A percentile compares a stretch with the other conserved stretches of the same genome.
These are phyloP conservation scores for Calephelis nemesis DNA, from an alignment of 1,140 invertebrate species.

Conservation along the genomic window DNA sequence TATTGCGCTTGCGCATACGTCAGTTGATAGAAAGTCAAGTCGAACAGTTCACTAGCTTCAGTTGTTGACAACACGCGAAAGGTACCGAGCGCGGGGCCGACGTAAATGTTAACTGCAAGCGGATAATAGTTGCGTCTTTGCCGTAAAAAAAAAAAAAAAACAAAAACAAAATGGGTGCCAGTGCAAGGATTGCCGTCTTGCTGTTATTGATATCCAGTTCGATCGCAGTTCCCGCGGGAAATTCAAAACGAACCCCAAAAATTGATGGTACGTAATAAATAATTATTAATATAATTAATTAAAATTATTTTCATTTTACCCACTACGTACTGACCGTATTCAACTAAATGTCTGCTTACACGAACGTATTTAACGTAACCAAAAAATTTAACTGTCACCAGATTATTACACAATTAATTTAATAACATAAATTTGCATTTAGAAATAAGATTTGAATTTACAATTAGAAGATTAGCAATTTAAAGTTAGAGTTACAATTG, in stretches of 20 bases:
- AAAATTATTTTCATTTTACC: not conserved
- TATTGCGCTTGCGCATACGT: conserved; percentile 50
- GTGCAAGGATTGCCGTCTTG: conserved; percentile 59
- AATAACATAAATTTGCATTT: too few relatives aligned
- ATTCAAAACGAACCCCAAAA: conserved; percentile 41
- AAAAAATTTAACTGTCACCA: too few relatives aligned
- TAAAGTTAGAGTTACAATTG: too few relatives aligned
- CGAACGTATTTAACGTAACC: too few relatives aligned
- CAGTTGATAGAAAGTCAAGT: conserved; percentile 66
- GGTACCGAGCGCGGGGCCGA: conserved; percentile 39
- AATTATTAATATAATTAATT: conserved; percentile 18
- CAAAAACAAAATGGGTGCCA: conserved; percentile 59
- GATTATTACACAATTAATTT: too few relatives aligned
- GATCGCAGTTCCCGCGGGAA: conserved; percentile 54
- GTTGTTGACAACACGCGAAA: conserved; percentile 53
- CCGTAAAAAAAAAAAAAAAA: conserved; percentile 37
- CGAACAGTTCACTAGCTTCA: conserved; percentile 39
- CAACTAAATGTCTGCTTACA: too few relatives aligned
- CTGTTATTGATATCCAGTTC: conserved; percentile 59
- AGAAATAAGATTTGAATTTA: too few relatives aligned
- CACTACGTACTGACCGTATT: too few relatives aligned
- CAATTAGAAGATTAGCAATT: too few relatives aligned
- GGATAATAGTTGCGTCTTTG: conserved; percentile 68
- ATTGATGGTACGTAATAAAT: conserved; percentile 45
- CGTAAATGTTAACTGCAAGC: conserved; percentile 69